These are phyloP conservation scores for Siderastrea radians DNA, from an alignment of 92 coral and sea anemone genomes.

Conservation along the genomic window DNA sequence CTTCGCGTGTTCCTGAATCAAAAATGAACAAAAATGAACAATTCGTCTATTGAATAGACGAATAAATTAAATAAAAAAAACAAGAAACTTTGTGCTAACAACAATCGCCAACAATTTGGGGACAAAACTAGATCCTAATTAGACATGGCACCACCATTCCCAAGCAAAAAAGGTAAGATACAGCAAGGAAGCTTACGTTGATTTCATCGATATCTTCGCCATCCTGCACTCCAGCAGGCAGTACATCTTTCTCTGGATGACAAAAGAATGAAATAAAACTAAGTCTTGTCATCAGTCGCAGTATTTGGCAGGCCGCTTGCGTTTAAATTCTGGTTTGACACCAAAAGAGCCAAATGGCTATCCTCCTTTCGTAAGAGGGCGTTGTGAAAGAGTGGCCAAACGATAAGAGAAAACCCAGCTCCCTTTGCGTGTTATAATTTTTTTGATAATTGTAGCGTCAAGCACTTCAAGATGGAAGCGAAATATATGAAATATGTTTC, in stretches of 20 bases:
- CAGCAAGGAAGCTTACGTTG: constrained; percentile 65
- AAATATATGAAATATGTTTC: too few species aligned
- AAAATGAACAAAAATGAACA: neutral
- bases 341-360: neutral
- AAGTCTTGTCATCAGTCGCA: too few species aligned
- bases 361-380: too few species aligned
- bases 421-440: too few species aligned
- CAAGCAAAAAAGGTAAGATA: neutral
- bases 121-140: neutral
- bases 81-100: too few species aligned
- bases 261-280: neutral
- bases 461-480: too few species aligned
- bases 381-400: too few species aligned
- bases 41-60: neutral
- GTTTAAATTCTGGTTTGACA: neutral
- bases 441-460: too few species aligned
- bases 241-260: constrained; percentile 69
- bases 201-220: constrained; percentile 93
- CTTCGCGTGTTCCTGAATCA: constrained; percentile 86
- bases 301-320: too few species aligned
- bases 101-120: too few species aligned
- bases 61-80: neutral
- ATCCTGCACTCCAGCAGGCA: constrained; percentile 60
- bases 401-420: too few species aligned
- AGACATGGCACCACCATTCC: neutral